These are phyloP conservation scores for Ischnura elegans DNA, from an alignment of 2,888 invertebrate species.

Conservation along the genomic window DNA sequence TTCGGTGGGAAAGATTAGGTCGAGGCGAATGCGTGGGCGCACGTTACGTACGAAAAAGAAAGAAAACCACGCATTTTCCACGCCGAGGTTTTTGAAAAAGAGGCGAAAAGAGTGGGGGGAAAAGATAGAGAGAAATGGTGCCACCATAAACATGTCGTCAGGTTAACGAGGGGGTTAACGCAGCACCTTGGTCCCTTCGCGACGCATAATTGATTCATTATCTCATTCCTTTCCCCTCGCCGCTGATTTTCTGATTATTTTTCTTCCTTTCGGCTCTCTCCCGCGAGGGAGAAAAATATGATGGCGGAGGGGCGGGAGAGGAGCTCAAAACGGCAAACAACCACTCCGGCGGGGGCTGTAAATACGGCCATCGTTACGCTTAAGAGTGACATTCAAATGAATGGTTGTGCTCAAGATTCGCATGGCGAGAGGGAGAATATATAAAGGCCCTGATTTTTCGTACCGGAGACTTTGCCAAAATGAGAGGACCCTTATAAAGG, in stretches of 20 bases:
- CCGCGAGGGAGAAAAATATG: not conserved
- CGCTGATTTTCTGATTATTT: not conserved
- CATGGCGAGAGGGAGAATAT: too few species aligned
- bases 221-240: not conserved
- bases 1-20: not conserved
- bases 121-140: not conserved
- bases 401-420: too few species aligned
- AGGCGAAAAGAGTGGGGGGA: not conserved
- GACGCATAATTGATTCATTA: conserved; percentile 35
- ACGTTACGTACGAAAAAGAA: not conserved
- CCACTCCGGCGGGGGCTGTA: not conserved
- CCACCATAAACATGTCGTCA: conserved; percentile 11
- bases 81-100: not conserved
- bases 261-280: not conserved
- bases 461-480: too few species aligned
- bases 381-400: not conserved
- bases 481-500: too few species aligned
- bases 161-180: conserved; percentile 23
- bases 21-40: not conserved
- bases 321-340: not conserved
- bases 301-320: not conserved
- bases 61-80: not conserved
- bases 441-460: too few species aligned
- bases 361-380: conserved; percentile 9
- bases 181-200: not conserved